Base-by-base conservation (phyloP, 1,140 invertebrate species). In the Triops longicaudatus region DNA sequence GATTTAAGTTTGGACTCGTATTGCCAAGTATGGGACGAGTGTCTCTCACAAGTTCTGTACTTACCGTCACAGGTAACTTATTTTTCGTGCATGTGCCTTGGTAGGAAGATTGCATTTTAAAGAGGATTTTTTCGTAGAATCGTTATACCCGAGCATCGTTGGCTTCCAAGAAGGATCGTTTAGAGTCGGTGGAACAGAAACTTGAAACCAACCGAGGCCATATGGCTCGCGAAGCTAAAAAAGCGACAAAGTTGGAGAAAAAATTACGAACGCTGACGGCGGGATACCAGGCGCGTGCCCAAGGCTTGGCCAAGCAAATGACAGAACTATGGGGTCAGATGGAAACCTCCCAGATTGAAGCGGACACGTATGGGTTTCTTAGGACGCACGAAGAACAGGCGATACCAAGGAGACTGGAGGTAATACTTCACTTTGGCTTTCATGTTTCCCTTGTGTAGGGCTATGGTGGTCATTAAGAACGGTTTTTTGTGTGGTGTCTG, bases 1-100 rank as follows among this genome's bases (percentile, higher is more conserved):
- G 96, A 98, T 43, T 85, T 99, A 63, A 92, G 94, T 1, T 83
- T 95, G 1, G 96, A 98, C 79, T 89, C 93, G 0, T 98, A 97
- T 83, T 91, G 91, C 17, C 93, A 96, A 86, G 95, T 98, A n/a
- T 98, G 96, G 95, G 94, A 98, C 81, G 96, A 98, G 86, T 98
- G 96, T 85, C 88, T 97, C 37, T 90, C 84, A 6, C 88, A 88
- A 81, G 85, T 88, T 0, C 81, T 88, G 10, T 88, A 83, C 79
- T 79, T 88, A n/a, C 87, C 87, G 0, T 81, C 82, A 42, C 85
- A 86, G 78, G 86, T 63, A 86, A 77, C 43, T 37, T 37, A 71
- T 72, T 50, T 31, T 90, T 2, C 91, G 93, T 86, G 88, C 89
- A 80, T 37, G 22, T 44, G 72, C 79, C 73, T 31, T 10, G 1